Evolutionary conservation across 2,797 vertebrate genomes (phyloP), one percentile per base, ranked within the genome.

Genomic region (Sciurus carolinensis): DNA sequence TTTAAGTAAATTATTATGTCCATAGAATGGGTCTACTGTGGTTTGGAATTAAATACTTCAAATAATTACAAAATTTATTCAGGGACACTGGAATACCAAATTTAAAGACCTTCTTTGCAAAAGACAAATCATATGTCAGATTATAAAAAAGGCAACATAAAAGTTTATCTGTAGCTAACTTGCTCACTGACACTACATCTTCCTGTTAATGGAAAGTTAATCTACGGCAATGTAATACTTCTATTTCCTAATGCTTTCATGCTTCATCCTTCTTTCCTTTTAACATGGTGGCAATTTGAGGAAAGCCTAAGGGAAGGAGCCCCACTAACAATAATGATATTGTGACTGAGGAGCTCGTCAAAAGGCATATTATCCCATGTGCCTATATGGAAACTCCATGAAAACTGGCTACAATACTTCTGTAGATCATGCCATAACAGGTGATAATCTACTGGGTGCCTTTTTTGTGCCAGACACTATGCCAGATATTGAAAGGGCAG

Each of bases 41-140:
- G n/a, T 95, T 82, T 96, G 77, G n/a, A 39, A 75, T 77, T 39
- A 71, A 95, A 87, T 72, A 42, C 36, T 82, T 69, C 79, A 54
- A 87, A 77, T 42, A 75, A 89, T 59, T 84, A 79, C 6, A 71
- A 84, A 95, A 92, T 79, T 62, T 57, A 91, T 24, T 81, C 82
- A 52, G 59, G 67, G 69, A 83, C 39, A 83, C 14, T 52, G 12
- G 47, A 95, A 95, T 80, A 66, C 3, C 28, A 91, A 87, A 54
- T 22, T 57, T 22, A 57, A n/a, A 18, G 30, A 84, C 28, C 22
- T 52, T 59, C 33, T 50, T 47, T 50, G 30, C 39, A 87, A 86
- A 89, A 92, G 36, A 73, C 18, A 93, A 8, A 13, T 1, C 47
- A 52, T 33, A 24, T 36, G 22, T 44, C 66, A 57, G 36, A 59